phyloP scores from a whole-genome alignment of 2,888 invertebrate genomes.

The Cheilosia soror region DNA sequence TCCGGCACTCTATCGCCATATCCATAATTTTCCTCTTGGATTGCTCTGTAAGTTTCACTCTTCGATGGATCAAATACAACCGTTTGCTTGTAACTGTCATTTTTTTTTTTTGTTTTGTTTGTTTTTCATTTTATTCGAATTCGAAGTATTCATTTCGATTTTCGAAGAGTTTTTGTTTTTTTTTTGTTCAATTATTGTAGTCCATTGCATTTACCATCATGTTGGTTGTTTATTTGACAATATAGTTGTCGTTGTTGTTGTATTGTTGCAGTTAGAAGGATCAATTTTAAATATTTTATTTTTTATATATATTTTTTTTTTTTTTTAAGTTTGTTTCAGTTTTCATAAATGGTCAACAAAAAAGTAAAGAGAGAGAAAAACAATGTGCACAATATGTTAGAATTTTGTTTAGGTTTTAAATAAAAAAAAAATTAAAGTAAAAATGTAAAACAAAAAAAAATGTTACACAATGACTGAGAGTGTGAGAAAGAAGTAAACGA shows the following conservation, averaged over 20 bases:
- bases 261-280: slow-evolving; percentile 65
- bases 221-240: slow-evolving; percentile 66
- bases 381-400: slow-evolving; percentile 84
- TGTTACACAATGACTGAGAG: slow-evolving; percentile 64
- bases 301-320: slow-evolving; percentile 74
- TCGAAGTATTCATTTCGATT: slow-evolving; percentile 67
- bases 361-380: slow-evolving; percentile 79
- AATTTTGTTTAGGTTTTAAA: slow-evolving; percentile 78
- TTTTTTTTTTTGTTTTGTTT: slow-evolving; percentile 43
- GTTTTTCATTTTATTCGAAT: slow-evolving; percentile 65
- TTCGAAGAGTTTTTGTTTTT: slow-evolving; percentile 35
- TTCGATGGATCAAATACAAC: slow-evolving; percentile 93
- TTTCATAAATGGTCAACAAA: slow-evolving; percentile 77
- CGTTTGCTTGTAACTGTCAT: slow-evolving; percentile 86
- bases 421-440: slow-evolving; percentile 49
- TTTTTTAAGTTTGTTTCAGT: slow-evolving; percentile 58
- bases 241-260: slow-evolving; percentile 35
- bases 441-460: slow-evolving; percentile 64
- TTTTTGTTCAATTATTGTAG: neutral
- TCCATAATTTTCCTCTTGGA: slow-evolving; percentile 90
- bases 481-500: slow-evolving; percentile 37
- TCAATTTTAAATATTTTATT: slow-evolving; percentile 74
- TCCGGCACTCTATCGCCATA: slow-evolving; percentile 87
- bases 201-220: slow-evolving; percentile 73
- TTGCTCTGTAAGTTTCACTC: slow-evolving; percentile 94